A percentile compares a stretch with the other conserved stretches of the same genome.
Conservation (phyloP, 1,140 invertebrate species). For the Pachyrhynchus sulphureomaculatus region DNA sequence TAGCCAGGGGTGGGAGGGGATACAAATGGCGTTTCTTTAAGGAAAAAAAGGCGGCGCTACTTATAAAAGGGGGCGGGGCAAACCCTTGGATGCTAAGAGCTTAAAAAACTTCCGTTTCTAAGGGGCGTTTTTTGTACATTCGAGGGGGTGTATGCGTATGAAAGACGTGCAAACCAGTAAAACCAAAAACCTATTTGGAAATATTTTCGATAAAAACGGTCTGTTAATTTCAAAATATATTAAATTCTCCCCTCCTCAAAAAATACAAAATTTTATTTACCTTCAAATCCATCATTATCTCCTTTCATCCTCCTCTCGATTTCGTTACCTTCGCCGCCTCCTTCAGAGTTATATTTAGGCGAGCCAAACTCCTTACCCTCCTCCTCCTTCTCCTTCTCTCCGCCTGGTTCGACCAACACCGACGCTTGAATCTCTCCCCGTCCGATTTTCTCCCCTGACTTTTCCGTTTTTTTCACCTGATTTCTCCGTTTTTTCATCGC, state of each 20-base stretch:
- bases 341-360: constrained; percentile 26
- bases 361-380: constrained; percentile 13
- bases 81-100: background rate
- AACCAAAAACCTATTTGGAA: too few relatives aligned
- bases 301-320: constrained; percentile 10
- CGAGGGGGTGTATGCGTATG: too few relatives aligned
- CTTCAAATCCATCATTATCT: constrained; percentile 6
- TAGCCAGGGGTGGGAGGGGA: background rate
- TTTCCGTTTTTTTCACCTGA: background rate
- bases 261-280: too few relatives aligned
- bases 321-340: constrained; percentile 20
- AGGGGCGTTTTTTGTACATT: too few relatives aligned
- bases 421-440: constrained; percentile 22
- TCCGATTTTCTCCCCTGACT: background rate
- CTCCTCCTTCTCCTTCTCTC: constrained; percentile 3
- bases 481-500: constrained; percentile 13
- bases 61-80: too few relatives aligned
- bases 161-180: too few relatives aligned
- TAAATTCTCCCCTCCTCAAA: too few relatives aligned
- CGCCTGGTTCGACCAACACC: constrained; percentile 28
- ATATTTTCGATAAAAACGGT: too few relatives aligned
- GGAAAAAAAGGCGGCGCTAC: too few relatives aligned
- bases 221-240: too few relatives aligned
- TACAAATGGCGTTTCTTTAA: too few relatives aligned
- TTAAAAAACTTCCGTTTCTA: too few relatives aligned